Percentiles rank a stretch among this genome's conserved stretches.
Conservation (phyloP, 2,888 invertebrate genomes). For the Cheilosia grossa region DNA sequence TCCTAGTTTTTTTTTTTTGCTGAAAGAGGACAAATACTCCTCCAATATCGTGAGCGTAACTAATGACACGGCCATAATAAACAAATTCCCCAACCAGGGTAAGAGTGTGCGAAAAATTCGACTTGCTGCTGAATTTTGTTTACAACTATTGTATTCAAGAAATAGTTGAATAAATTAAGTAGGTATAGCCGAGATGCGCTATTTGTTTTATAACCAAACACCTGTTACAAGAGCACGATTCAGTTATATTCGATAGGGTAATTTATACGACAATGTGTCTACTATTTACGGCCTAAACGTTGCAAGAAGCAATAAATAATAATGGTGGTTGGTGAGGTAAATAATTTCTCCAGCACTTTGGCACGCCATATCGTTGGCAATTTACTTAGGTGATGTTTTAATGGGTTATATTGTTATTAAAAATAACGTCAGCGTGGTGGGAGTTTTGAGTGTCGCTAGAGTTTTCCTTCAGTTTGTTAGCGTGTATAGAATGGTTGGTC, state of each 20-base stretch:
- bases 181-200: neutral
- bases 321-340: constrained; percentile 18
- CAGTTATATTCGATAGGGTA: constrained; percentile 48
- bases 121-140: neutral
- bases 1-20: too few relatives aligned
- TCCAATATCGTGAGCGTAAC: too few relatives aligned
- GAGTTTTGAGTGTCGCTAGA: neutral
- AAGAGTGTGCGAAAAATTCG: too few relatives aligned
- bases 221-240: constrained; percentile 63
- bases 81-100: too few relatives aligned
- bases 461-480: too few relatives aligned
- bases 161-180: neutral
- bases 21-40: too few relatives aligned
- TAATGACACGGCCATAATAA: too few relatives aligned
- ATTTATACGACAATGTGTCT: constrained; percentile 57
- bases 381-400: constrained; percentile 6
- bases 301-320: constrained; percentile 12
- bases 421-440: neutral
- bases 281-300: constrained; percentile 33
- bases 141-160: neutral
- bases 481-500: too few relatives aligned
- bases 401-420: constrained; percentile 22
- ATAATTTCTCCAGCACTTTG: constrained; percentile 17
- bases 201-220: neutral
- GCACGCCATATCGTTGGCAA: constrained; percentile 26